These are phyloP conservation scores for Pristiophorus japonicus DNA, from an alignment of 2,113 vertebrate genomes.

Conservation along the genomic window DNA sequence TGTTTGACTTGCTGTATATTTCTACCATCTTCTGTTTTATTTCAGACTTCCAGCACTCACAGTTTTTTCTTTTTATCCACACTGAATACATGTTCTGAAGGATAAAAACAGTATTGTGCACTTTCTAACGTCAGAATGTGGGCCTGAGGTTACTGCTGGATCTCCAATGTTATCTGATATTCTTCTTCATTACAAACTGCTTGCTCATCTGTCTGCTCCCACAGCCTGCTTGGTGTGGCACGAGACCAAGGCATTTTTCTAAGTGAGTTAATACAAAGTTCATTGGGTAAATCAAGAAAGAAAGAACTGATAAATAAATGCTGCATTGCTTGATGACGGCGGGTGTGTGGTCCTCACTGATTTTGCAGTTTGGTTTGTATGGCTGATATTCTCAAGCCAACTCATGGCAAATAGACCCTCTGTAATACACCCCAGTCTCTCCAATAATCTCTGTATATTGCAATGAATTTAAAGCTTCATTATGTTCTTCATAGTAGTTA, in stretches of 20 bases:
- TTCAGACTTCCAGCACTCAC: background rate
- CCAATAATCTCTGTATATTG: background rate
- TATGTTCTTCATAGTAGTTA: background rate
- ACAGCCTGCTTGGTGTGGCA: background rate
- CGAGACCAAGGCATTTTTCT: background rate
- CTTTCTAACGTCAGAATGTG: background rate
- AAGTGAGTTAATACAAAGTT: background rate
- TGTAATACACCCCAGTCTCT: background rate
- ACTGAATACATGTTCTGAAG: background rate
- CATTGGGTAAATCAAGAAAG: conserved; percentile 6
- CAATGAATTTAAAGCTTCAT: background rate
- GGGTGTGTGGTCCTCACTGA: background rate
- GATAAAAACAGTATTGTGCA: background rate
- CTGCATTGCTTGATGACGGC: background rate
- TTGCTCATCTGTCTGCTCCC: background rate
- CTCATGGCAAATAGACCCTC: background rate
- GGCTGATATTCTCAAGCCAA: background rate
- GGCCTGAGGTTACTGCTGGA: background rate
- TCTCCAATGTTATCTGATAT: background rate
- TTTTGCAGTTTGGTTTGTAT: background rate
- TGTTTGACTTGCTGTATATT: background rate
- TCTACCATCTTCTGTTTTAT: background rate
- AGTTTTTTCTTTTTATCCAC: background rate
- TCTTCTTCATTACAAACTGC: background rate
- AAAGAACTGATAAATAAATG: background rate